Conservation (phyloP, 2,797 vertebrate genomes). For the Sciaenops ocellatus region DNA sequence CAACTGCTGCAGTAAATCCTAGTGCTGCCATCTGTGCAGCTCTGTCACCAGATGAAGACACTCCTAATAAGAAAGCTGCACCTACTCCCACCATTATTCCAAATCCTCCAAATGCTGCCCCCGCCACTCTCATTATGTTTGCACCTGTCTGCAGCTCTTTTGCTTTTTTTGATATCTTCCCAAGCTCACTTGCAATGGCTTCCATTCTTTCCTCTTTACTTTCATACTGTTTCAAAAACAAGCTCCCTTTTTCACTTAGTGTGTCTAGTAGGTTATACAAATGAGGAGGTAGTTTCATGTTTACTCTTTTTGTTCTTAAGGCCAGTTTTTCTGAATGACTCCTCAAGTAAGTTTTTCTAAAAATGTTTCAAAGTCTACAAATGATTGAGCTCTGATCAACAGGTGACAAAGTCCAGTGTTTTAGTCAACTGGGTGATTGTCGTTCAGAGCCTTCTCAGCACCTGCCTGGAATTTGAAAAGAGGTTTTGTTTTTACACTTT, state of each 20-base stretch:
- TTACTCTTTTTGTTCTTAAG: background rate
- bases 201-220: background rate
- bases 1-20: accelerated
- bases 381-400: background rate
- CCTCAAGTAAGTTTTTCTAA: background rate
- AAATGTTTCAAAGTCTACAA: background rate
- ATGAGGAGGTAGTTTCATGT: background rate
- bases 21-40: accelerated
- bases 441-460: background rate
- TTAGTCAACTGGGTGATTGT: background rate
- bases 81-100: accelerated
- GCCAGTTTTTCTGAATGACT: background rate
- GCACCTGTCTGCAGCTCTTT: accelerated
- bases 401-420: background rate
- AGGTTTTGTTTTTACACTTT: background rate
- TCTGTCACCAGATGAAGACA: background rate
- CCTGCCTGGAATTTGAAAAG: background rate
- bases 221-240: background rate
- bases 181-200: background rate
- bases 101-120: accelerated
- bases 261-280: background rate
- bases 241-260: accelerated
- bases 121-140: accelerated
- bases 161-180: accelerated
- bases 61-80: accelerated